Evolutionary conservation across 2,797 vertebrate species (phyloP).

Genomic region (Podarcis lilfordi): DNA sequence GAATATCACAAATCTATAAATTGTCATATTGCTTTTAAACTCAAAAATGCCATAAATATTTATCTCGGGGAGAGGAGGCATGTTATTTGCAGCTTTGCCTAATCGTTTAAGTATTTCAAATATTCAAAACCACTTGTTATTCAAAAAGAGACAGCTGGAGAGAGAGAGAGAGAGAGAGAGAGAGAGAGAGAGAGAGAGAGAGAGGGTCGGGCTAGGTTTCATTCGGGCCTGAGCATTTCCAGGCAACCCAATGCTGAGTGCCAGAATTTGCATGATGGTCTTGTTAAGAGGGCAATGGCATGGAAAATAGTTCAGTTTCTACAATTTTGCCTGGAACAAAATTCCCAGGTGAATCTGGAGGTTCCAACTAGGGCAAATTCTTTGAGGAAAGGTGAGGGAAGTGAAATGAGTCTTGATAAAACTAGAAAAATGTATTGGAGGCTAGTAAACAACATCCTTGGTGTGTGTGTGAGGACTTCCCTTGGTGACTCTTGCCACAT

Average conservation of each 20-base stretch:
- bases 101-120: slow-evolving; percentile 41
- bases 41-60: slow-evolving; percentile 46
- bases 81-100: slow-evolving; percentile 50
- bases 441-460: not conserved
- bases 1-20: slow-evolving; percentile 58
- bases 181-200: too few species aligned
- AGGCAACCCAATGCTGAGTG: not conserved
- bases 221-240: not conserved
- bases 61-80: slow-evolving; percentile 35
- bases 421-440: not conserved
- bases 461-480: too few species aligned
- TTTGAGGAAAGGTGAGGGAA: not conserved
- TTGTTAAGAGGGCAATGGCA: not conserved
- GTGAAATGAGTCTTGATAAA: not conserved
- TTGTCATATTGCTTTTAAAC: slow-evolving; percentile 52
- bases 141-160: slow-evolving; percentile 37
- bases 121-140: slow-evolving; percentile 58
- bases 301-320: not conserved
- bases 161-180: not conserved
- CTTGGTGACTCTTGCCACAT: too few species aligned
- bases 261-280: not conserved
- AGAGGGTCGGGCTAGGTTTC: not conserved
- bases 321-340: not conserved
- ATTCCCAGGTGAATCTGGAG: not conserved
- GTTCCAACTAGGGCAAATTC: not conserved